These are phyloP conservation scores for Laodelphax striatellus DNA, from an alignment of 1,140 invertebrate genomes.

Conservation along the genomic window DNA sequence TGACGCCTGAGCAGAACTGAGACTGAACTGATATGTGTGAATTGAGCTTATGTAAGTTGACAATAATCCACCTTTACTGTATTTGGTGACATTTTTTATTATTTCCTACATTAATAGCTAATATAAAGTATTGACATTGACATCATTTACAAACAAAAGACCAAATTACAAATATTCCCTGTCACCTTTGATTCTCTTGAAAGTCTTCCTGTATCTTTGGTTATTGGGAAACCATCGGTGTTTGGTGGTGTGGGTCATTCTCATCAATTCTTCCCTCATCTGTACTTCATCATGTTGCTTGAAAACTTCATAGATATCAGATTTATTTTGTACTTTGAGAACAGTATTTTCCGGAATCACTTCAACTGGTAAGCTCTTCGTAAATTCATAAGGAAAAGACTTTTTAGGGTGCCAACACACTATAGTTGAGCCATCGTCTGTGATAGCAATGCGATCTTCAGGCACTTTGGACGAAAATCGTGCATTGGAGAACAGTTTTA, in stretches of 20 bases:
- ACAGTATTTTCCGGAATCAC: constrained; percentile 30
- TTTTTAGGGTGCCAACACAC: constrained; percentile 78
- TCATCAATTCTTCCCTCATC: constrained; percentile 54
- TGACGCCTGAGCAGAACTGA: no score
- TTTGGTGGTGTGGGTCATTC: constrained; percentile 64
- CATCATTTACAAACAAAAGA: no score
- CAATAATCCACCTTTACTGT: no score
- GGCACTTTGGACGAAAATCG: neutral
- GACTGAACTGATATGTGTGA: no score
- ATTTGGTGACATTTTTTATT: no score
- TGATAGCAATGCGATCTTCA: constrained; percentile 38
- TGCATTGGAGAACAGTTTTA: no score
- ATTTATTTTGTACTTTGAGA: constrained; percentile 48
- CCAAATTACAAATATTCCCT: neutral
- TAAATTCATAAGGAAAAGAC: constrained; percentile 70
- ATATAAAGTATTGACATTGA: no score
- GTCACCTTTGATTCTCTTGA: neutral
- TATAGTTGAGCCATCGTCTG: constrained; percentile 60
- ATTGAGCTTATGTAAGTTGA: no score
- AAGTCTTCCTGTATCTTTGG: constrained; percentile 35
- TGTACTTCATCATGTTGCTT: constrained; percentile 45
- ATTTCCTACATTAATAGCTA: no score
- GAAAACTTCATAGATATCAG: constrained; percentile 50
- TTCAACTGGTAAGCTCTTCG: constrained; percentile 8
- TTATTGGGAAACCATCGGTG: constrained; percentile 65